Evolutionary conservation across 2,888 invertebrate genomes (phyloP), one percentile per base, ranked within the genome.

Genomic region (Minunthozetes semirufus): DNA sequence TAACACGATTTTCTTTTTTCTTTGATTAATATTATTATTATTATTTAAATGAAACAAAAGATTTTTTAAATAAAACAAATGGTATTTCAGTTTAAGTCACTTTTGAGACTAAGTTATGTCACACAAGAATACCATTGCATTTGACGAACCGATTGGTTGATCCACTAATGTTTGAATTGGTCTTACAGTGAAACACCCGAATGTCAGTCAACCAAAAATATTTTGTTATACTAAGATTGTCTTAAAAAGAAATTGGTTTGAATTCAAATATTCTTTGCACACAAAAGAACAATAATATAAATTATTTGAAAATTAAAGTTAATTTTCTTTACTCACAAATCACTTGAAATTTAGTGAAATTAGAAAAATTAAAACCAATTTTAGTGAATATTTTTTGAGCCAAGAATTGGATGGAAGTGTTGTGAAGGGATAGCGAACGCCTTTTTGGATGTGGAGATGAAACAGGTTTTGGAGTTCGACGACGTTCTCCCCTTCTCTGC

Each of bases 381-480:
- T 50, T 9, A 19, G 19, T 19, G 11, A 50, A n/a, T n/a, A 50
- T 50, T 50, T 66, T 33, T 1, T 5, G n/a, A n/a, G n/a, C 33
- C 3, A 29, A 66, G 19, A 66, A 66, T 17, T 66, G 29, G 19
- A 66, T 38, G 33, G 11, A 29, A 66, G 15, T 29, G 27, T 38
- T 29, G 11, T 15, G 27, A 66, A 29, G n/a, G 33, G 38, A 38
- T 27, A 29, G 63, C 22, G 38, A 38, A 66, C 63, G 29, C 63
- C 33, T 66, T 19, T 66, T 29, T 66, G 63, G 29, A 29, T 38
- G 29, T 17, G 19, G 29, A 66, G 38, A 66, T 1, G n/a, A 33
- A 66, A 66, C 63, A 29, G 33, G 63, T 66, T 66, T 66, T 66
- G 63, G 61, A 66, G 63, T 27, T 66, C 63, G 63, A 66, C 63